Percentiles rank a stretch among this genome's conserved stretches.
These are phyloP conservation scores for Aricia agestis DNA, from an alignment of 1,140 invertebrate species.

Conservation along the genomic window DNA sequence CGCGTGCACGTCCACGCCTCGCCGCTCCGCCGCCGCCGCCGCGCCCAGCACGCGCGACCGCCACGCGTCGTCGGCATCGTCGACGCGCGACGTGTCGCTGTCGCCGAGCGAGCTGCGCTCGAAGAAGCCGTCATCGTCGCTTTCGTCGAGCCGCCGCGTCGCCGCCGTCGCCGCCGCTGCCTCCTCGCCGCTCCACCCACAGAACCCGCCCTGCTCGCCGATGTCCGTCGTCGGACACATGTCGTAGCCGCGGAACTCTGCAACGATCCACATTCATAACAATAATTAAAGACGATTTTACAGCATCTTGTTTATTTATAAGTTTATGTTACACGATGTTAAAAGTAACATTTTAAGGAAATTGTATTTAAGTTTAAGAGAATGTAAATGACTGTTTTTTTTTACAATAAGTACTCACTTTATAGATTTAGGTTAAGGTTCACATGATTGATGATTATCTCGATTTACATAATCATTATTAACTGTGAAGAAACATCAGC, in stretches of 20 bases:
- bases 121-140: slow-evolving; percentile 63
- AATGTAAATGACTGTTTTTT: no score
- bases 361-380: no score
- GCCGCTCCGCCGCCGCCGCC: slow-evolving; percentile 24
- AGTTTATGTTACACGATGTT: no score
- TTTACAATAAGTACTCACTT: no score
- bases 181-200: slow-evolving; percentile 36
- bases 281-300: no score
- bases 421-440: no score
- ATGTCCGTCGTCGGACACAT: slow-evolving; percentile 26
- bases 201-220: slow-evolving; percentile 40
- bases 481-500: no score
- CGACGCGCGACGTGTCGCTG: slow-evolving; percentile 34
- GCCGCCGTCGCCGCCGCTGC: slow-evolving; percentile 24
- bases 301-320: no score
- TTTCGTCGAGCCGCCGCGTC: slow-evolving; percentile 31
- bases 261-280: slow-evolving; percentile 5
- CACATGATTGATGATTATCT: no score
- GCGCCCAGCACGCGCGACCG: slow-evolving; percentile 35
- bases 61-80: slow-evolving; percentile 22
- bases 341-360: no score
- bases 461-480: no score
- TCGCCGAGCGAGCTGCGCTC: slow-evolving; percentile 50
- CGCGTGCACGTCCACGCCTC: slow-evolving; percentile 37
- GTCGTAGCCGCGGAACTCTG: slow-evolving; percentile 42